Base-by-base conservation (phyloP, 2,888 invertebrate species). In the Thyatira batis region DNA sequence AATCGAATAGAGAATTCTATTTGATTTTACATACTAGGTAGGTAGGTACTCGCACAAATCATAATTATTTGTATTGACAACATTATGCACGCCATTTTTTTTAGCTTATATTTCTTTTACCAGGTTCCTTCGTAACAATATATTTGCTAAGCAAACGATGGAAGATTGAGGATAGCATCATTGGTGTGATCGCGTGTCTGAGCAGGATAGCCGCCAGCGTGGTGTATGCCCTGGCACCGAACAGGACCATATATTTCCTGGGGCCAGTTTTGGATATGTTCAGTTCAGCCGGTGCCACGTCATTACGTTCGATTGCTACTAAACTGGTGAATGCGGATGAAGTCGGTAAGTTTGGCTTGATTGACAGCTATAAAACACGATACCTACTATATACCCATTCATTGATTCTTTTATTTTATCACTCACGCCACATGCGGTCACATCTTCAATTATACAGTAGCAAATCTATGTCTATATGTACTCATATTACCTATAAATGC, bases 251-350 rank as follows among this genome's bases (percentile, higher is more conserved):
- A 52, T 92, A 93, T 80, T 93, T 92, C 80, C 67, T 93, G 51
- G 93, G 93, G 20, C 92, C 92, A 5, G 75, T 92, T 28, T 79
- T 93, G 72, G 93, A 93, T 52, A 87, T 93, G 82, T 92, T 93
- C 65, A 93, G 93, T 60, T 92, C 93, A 0, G 93, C 93, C 0
- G 92, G 92, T 0, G 92, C 93, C 1, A 93, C 93, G 1, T 93
- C 93, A 0, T 80, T 94, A 59, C 82, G 93, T 58, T 93, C 93
- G 0, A 92, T 93, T 44, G 93, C 92, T 13, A 92, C 93, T 0
- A 94, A 94, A 71, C 76, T 94, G 51, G 93, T 93, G 25, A 83
- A 91, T 50, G 76, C 83, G 4, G 93, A 93, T 73, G 93, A 94
- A 91, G 84, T 93, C 65, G 94, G 93, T 89, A 67, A 87, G 89